Conservation (phyloP, 2,888 invertebrate species). For the Vesta saturnalis region DNA sequence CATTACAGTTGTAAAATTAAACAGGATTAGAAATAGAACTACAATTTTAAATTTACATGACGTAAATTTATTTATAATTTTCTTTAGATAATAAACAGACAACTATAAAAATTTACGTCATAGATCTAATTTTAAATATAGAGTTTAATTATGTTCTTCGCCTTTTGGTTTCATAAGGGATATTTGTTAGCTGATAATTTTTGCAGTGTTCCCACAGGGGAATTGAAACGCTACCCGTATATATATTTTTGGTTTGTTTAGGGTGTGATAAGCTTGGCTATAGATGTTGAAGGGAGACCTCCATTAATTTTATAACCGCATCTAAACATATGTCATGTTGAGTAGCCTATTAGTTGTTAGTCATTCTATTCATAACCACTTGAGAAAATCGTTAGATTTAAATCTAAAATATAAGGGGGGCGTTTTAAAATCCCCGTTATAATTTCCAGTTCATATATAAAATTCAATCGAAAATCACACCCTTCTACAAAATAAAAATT, state of each 20-base stretch:
- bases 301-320: conserved; percentile 48
- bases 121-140: conserved; percentile 15
- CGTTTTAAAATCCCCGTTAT: conserved; percentile 20
- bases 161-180: conserved; percentile 5
- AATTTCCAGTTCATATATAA: conserved; percentile 23
- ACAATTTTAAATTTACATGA: conserved; percentile 12
- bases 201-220: conserved; percentile 34
- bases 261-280: conserved; percentile 49
- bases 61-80: conserved; percentile 27
- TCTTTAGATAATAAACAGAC: conserved; percentile 26
- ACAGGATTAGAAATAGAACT: conserved; percentile 23
- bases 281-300: conserved; percentile 37
- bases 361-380: conserved; percentile 46
- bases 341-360: conserved; percentile 48
- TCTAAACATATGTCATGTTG: conserved; percentile 50
- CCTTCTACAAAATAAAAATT: conserved; percentile 8
- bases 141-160: conserved; percentile 13
- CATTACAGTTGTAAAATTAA: conserved; percentile 14
- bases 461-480: conserved; percentile 6
- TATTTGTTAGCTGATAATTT: conserved; percentile 30
- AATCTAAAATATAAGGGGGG: conserved; percentile 41
- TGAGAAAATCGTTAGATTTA: conserved; percentile 50
- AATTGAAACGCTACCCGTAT: conserved; percentile 34
- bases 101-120: conserved; percentile 16
- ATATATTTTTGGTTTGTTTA: conserved; percentile 43